Evolutionary conservation across 2,113 vertebrate genomes (phyloP).

Genomic region (Poeciliopsis turrubarensis): DNA sequence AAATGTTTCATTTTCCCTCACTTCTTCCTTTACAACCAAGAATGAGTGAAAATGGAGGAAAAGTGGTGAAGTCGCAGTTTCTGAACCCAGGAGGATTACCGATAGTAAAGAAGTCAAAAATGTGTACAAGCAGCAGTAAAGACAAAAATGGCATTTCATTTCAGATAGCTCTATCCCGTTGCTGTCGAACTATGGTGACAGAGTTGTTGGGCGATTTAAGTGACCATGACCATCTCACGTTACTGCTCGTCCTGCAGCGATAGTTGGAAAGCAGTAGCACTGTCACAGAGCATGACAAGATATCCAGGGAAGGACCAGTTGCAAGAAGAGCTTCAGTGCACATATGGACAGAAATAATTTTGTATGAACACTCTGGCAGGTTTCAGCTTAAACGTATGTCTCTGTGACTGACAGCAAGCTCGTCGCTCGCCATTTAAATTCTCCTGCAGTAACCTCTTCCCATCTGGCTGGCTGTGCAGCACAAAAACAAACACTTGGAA

Average conservation of each 20-base stretch:
- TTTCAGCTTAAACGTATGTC: conserved; percentile 28
- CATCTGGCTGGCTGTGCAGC: conserved; percentile 36
- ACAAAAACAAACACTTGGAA: conserved; percentile 41
- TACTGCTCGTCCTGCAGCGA: not conserved
- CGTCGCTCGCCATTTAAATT: not conserved
- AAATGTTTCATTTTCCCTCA: no score
- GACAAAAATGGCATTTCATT: not conserved
- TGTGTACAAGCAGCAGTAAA: not conserved
- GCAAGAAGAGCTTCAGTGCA: not conserved
- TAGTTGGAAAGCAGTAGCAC: not conserved
- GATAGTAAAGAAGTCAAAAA: not conserved
- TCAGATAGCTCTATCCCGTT: not conserved
- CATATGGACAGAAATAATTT: conserved; percentile 23
- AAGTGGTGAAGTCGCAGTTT: not conserved
- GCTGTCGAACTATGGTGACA: not conserved
- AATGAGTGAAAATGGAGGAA: no score
- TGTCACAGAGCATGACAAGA: not conserved
- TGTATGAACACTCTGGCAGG: conserved; percentile 16
- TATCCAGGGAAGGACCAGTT: not conserved
- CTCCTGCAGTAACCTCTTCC: conserved; percentile 34
- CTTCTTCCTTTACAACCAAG: no score
- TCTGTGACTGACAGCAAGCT: conserved; percentile 45
- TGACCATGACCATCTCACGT: not conserved
- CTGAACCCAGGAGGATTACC: not conserved
- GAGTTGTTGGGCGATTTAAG: not conserved